phyloP scores from a whole-genome alignment of 2,797 vertebrate genomes.

The Helicolenus hilgendorfi region DNA sequence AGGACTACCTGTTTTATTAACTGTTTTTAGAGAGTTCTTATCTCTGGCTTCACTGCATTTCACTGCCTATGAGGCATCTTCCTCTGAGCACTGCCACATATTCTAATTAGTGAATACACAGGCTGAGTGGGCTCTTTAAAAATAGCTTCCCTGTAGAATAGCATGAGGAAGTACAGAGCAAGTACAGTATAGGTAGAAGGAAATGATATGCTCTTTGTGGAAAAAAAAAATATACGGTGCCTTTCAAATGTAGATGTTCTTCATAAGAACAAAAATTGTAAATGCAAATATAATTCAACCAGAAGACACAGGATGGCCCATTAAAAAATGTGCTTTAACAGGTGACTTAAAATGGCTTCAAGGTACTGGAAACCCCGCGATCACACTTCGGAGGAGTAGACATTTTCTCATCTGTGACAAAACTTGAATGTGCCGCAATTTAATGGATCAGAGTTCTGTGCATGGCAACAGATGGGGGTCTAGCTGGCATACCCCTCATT shows the following conservation, averaged over 20 bases:
- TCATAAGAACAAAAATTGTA: constrained; percentile 4
- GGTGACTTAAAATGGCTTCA: constrained; percentile 43
- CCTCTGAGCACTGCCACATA: constrained; percentile 56
- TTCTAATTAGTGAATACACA: constrained; percentile 70
- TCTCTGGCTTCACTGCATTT: constrained; percentile 42
- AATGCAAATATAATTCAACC: constrained; percentile 20
- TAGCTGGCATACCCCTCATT: constrained; percentile 88
- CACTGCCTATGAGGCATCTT: constrained; percentile 51
- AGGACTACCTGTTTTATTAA: constrained; percentile 34
- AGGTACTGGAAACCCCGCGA: constrained; percentile 31
- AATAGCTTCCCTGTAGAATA: constrained; percentile 63
- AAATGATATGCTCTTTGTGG: constrained; percentile 5
- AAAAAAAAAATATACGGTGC: background rate
- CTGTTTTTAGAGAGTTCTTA: constrained; percentile 41
- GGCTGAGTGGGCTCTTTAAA: constrained; percentile 60
- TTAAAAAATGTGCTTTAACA: constrained; percentile 35
- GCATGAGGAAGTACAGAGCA: constrained; percentile 16
- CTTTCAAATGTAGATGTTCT: background rate
- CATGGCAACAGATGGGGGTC: constrained; percentile 88
- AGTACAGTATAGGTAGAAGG: constrained; percentile 19
- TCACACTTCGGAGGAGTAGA: constrained; percentile 37
- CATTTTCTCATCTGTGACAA: constrained; percentile 75
- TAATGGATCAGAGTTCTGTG: constrained; percentile 87
- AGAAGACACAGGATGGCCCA: background rate
- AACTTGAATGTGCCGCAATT: constrained; percentile 80